These are phyloP conservation scores for Trematomus loennbergii DNA, from an alignment of 2,113 vertebrate genomes.

Conservation along the genomic window DNA sequence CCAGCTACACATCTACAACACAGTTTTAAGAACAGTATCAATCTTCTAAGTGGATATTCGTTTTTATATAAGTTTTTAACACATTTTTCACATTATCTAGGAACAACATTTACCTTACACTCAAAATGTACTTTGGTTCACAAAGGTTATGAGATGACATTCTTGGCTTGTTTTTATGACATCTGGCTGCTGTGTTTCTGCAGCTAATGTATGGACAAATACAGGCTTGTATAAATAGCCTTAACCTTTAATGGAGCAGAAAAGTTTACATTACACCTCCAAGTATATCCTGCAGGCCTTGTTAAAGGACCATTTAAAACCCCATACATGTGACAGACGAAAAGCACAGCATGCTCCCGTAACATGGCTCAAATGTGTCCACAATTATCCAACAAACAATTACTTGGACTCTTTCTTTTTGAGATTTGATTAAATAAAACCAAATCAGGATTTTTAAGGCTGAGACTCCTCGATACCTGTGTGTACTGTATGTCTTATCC, in stretches of 20 bases:
- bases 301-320: conserved; percentile 13
- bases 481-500: conserved; percentile 34
- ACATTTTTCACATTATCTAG: not conserved
- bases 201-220: not conserved
- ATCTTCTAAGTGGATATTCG: not conserved
- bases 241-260: conserved; percentile 7
- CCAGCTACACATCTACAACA: not conserved
- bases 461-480: not conserved
- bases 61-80: not conserved
- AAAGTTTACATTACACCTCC: conserved; percentile 20
- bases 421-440: not conserved
- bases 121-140: not conserved
- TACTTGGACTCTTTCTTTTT: not conserved
- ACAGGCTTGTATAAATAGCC: conserved; percentile 8
- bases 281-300: not conserved
- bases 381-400: not conserved
- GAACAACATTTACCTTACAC: not conserved
- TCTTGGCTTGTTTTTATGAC: not conserved
- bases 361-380: not conserved
- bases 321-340: not conserved
- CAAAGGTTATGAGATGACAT: not conserved
- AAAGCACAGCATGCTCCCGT: not conserved
- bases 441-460: not conserved
- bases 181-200: not conserved
- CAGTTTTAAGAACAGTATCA: not conserved